Conservation (phyloP, 2,113 vertebrate species). For the Mungos mungo region DNA sequence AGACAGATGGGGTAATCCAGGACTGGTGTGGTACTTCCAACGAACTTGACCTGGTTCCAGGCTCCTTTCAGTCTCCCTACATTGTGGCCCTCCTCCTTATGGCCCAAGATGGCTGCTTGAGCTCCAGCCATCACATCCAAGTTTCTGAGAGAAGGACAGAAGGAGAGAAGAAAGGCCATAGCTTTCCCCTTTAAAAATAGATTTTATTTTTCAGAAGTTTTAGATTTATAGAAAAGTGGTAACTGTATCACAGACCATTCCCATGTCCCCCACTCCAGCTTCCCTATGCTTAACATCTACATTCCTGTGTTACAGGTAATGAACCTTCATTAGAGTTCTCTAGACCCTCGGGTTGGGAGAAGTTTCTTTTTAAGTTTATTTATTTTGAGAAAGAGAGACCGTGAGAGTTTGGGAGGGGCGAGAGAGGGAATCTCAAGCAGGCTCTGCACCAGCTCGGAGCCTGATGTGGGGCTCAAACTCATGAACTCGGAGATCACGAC, state of each 20-base stretch:
- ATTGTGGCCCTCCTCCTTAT: not conserved
- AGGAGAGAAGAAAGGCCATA: not conserved
- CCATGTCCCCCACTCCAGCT: rapidly evolving
- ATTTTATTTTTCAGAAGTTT: not conserved
- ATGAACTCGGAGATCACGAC: no score
- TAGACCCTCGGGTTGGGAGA: no score
- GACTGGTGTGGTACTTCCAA: rapidly evolving
- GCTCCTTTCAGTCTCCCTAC: not conserved
- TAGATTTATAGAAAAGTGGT: not conserved
- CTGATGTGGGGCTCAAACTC: no score
- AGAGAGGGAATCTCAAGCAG: no score
- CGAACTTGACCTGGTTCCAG: rapidly evolving
- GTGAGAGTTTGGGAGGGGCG: no score
- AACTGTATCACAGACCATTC: no score
- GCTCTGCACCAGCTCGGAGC: no score
- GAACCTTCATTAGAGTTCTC: not conserved
- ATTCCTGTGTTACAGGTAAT: not conserved
- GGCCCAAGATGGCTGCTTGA: not conserved
- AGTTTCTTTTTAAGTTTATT: no score
- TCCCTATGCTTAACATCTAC: rapidly evolving
- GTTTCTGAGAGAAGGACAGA: not conserved
- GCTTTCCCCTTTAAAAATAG: not conserved
- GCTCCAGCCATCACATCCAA: not conserved
- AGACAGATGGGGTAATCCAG: not conserved
- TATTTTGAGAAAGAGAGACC: no score